These are phyloP conservation scores for Lithophane ornitopus DNA, from an alignment of 2,888 invertebrate species.

Conservation along the genomic window DNA sequence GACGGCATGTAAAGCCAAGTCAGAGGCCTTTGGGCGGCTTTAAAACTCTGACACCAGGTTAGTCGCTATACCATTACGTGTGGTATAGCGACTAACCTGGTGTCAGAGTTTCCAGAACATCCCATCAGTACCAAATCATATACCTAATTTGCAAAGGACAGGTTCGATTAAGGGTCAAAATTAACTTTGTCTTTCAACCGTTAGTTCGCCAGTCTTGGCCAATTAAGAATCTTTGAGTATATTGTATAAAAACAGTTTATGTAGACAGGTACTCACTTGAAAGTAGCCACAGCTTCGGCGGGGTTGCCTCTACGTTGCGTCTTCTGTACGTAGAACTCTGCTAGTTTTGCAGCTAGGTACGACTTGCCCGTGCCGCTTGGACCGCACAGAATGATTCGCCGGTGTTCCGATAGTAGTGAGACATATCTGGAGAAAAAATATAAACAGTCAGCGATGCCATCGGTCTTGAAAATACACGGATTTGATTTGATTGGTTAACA, in stretches of 20 bases:
- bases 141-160: background rate
- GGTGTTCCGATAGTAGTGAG: slow-evolving; percentile 97
- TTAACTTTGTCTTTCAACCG: background rate
- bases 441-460: background rate
- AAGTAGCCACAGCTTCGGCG: slow-evolving; percentile 97
- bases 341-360: slow-evolving; percentile 97
- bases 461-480: background rate
- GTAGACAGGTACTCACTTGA: slow-evolving; percentile 92
- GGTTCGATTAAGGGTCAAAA: no score
- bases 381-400: slow-evolving; percentile 98
- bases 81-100: no score
- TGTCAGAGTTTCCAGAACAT: no score
- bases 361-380: slow-evolving; percentile 99
- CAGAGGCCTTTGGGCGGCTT: no score
- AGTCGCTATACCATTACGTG: no score
- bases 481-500: slow-evolving; percentile 20
- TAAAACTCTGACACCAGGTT: no score
- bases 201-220: background rate
- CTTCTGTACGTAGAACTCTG: slow-evolving; percentile 97
- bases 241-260: background rate
- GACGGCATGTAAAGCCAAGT: no score
- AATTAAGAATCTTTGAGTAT: background rate
- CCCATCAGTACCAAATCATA: background rate
- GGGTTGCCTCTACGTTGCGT: slow-evolving; percentile 95
- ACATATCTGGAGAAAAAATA: slow-evolving; percentile 90